Percentiles rank a stretch among this genome's conserved stretches.
Evolutionary conservation across 35 echinoderm and acorn worm species (phyloP).

Genomic region (Holothuria glaberrima): DNA sequence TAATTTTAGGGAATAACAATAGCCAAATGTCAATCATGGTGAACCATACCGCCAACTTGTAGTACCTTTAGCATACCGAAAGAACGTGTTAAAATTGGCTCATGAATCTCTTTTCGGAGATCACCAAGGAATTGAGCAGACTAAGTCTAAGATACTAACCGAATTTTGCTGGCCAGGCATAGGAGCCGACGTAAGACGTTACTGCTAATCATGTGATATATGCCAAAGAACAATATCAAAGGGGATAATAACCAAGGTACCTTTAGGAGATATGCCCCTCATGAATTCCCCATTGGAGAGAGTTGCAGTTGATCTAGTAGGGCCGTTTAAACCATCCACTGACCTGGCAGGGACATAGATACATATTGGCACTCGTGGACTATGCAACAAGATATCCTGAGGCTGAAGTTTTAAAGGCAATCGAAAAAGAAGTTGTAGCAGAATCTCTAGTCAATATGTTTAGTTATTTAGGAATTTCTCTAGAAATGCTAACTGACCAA

Average conservation of each 20-base stretch:
- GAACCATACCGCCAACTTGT: neutral
- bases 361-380: neutral
- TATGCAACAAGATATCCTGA: conserved; percentile 1
- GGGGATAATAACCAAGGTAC: conserved; percentile 24
- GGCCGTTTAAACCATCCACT: conserved; percentile 10
- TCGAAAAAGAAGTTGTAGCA: conserved; percentile 62
- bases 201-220: conserved; percentile 17
- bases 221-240: conserved; percentile 53
- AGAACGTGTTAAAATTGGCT: conserved; percentile 16
- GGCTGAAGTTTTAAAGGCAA: conserved; percentile 7
- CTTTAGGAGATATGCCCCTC: conserved; percentile 16
- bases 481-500: conserved; percentile 66
- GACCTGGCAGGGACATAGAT: conserved; percentile 7
- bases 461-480: conserved; percentile 50
- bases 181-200: conserved; percentile 33
- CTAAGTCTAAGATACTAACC: neutral
- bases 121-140: conserved; percentile 21
- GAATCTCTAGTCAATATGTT: conserved; percentile 66
- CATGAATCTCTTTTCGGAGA: conserved; percentile 41
- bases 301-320: conserved; percentile 41
- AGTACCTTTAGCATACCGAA: conserved; percentile 3
- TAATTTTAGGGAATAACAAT: neutral
- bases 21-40: neutral
- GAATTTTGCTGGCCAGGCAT: conserved; percentile 57
- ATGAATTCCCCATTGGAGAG: conserved; percentile 50